Evolutionary conservation across 2,113 vertebrate species (phyloP), one percentile per base, ranked within the genome.

Genomic region (Orientallactaga bullata): DNA sequence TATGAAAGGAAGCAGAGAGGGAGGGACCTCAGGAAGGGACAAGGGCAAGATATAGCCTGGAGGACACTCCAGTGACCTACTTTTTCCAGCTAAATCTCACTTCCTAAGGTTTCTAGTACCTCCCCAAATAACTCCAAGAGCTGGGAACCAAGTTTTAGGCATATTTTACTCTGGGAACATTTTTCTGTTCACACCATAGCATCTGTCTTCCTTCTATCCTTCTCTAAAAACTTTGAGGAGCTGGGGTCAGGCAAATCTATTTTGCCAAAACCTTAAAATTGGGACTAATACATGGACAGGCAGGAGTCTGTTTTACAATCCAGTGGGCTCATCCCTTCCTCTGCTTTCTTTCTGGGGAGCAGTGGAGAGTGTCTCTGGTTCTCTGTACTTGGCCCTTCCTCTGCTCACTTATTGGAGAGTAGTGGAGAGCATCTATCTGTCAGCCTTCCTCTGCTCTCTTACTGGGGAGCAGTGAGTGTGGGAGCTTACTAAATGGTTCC

Each of bases 201-300:
- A n/a, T 69, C 82, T 47, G 26, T 7, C 12, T 11, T n/a, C 6
- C 20, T 37, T 3, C 30, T 74, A 7, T 0, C 6, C 0, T 30
- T 42, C 16, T 35, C n/a, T 17, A 42, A 13, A n/a, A 24, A 12
- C 26, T 12, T 60, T 35, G 11, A 60, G 63, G 30, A 47, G 18
- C 15, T 61, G 35, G 4, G 4, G 42, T 21, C 81, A 74, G 42
- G 18, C 6, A 35, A 24, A 28, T 28, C 28, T 65, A 18, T 3
- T 28, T 65, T 32, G n/a, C 51, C 4, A 0, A 28, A 28, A 28
- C 8, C 35, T 71, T 65, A 51, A 65, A 20, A 7, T 10, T 3
- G 17, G n/a, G 8, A 2, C 58, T 9, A 4, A 69, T 35, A 30
- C 2, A 2, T 4, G 0, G 51, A 15, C 7, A 16, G 39, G 13